These are phyloP conservation scores for Coreoperca whiteheadi DNA, from an alignment of 2,113 vertebrate species.

Conservation along the genomic window DNA sequence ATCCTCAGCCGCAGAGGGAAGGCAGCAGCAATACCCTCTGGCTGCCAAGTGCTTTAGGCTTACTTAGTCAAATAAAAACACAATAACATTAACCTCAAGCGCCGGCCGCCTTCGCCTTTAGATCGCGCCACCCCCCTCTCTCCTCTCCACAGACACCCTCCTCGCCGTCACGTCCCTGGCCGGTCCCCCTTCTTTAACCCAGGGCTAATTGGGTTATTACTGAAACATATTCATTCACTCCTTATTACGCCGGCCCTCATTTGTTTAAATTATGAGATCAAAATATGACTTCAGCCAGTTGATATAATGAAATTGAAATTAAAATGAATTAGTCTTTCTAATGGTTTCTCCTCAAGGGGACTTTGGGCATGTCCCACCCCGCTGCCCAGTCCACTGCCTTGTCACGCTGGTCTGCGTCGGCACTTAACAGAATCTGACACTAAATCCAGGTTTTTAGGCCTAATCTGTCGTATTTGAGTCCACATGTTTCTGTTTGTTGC, in stretches of 20 bases:
- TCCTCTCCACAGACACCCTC: slow-evolving; percentile 14
- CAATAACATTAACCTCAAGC: slow-evolving; percentile 57
- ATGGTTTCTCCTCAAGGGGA: slow-evolving; percentile 81
- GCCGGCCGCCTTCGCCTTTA: slow-evolving; percentile 7
- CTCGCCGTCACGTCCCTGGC: slow-evolving; percentile 57
- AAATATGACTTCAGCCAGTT: slow-evolving; percentile 86
- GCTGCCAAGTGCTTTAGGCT: slow-evolving; percentile 42
- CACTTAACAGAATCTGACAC: slow-evolving; percentile 8
- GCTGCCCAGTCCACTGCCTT: slow-evolving; percentile 55
- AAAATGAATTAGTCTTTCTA: slow-evolving; percentile 88
- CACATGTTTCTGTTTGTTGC: background rate
- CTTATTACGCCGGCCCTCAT: slow-evolving; percentile 81
- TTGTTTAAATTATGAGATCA: slow-evolving; percentile 86
- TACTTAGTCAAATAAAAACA: slow-evolving; percentile 61
- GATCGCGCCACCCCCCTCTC: background rate
- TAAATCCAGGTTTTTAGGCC: background rate
- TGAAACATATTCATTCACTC: slow-evolving; percentile 84
- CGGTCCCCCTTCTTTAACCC: slow-evolving; percentile 70
- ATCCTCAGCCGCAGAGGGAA: slow-evolving; percentile 38
- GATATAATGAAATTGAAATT: slow-evolving; percentile 86
- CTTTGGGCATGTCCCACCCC: slow-evolving; percentile 64
- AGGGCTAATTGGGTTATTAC: slow-evolving; percentile 87
- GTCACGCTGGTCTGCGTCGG: slow-evolving; percentile 4
- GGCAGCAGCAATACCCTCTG: slow-evolving; percentile 36
- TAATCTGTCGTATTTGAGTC: background rate